Percentiles rank a stretch among this genome's conserved stretches.
These are phyloP conservation scores for Elanoides forficatus DNA, from an alignment of 2,113 vertebrate genomes.

Conservation along the genomic window DNA sequence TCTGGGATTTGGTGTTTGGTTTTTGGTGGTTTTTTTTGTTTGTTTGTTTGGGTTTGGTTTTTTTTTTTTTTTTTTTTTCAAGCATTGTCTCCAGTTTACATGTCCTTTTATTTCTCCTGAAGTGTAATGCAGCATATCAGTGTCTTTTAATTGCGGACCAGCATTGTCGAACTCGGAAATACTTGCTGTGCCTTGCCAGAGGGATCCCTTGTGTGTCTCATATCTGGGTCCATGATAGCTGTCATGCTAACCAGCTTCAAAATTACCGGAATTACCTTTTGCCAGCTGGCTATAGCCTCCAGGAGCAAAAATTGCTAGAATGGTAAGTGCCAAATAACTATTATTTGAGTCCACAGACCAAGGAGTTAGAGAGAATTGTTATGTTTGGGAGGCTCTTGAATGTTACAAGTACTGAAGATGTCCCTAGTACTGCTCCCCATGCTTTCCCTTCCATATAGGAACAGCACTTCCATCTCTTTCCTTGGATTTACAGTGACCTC, in stretches of 20 bases:
- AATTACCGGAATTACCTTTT: slow-evolving; percentile 94
- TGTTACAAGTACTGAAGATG: not conserved
- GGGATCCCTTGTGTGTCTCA: slow-evolving; percentile 96
- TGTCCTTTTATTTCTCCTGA: not conserved
- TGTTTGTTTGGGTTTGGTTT: too few relatives aligned
- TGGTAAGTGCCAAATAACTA: slow-evolving; percentile 76
- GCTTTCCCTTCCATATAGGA: not conserved
- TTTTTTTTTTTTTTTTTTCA: not conserved
- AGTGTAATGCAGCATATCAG: slow-evolving; percentile 93
- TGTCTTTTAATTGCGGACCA: slow-evolving; percentile 95
- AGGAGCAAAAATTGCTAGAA: slow-evolving; percentile 83
- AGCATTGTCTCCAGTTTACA: not conserved
- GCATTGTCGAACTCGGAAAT: slow-evolving; percentile 91
- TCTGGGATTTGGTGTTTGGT: too few relatives aligned
- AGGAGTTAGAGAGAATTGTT: not conserved
- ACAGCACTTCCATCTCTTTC: not conserved
- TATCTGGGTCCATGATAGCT: slow-evolving; percentile 94
- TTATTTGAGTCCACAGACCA: not conserved
- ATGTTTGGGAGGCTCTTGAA: not conserved
- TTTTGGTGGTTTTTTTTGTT: fast-evolving
- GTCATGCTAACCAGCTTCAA: slow-evolving; percentile 91
- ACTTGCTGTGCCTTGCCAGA: slow-evolving; percentile 92
- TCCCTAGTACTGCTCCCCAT: not conserved
- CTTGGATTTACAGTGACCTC: not conserved
- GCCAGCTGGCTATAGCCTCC: slow-evolving; percentile 88